A percentile compares a stretch with the other conserved stretches of the same genome.
Evolutionary conservation across 2,888 invertebrate species (phyloP).

Genomic region (Balanococcus diminutus): DNA sequence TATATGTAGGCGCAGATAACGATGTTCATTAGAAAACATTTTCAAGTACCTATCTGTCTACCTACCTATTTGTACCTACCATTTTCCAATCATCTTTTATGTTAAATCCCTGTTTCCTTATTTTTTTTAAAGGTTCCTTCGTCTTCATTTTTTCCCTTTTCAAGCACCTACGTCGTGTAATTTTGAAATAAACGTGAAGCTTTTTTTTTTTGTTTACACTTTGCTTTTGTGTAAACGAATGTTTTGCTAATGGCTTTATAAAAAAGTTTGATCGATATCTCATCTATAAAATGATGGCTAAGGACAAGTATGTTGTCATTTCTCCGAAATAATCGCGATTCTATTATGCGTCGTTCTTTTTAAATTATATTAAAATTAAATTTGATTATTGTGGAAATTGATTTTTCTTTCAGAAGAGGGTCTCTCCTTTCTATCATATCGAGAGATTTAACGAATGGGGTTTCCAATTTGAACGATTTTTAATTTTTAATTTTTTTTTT

Average conservation of each 20-base stretch:
- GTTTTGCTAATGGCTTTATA: not conserved
- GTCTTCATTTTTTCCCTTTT: not conserved
- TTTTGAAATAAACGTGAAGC: not conserved
- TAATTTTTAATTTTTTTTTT: no score
- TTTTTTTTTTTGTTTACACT: not conserved
- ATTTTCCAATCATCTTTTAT: not conserved
- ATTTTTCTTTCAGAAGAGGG: not conserved
- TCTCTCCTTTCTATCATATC: not conserved
- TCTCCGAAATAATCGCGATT: not conserved
- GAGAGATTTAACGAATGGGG: not conserved
- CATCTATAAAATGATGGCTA: not conserved
- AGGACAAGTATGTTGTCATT: not conserved
- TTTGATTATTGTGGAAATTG: constrained; percentile 1
- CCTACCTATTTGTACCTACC: no score
- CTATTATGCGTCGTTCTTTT: not conserved
- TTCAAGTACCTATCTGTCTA: not conserved
- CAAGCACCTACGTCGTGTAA: not conserved
- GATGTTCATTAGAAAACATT: not conserved
- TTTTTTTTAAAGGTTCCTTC: not conserved
- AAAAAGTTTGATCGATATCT: constrained; percentile 1
- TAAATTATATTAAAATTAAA: not conserved
- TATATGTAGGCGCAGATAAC: not conserved
- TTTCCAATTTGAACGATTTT: not conserved
- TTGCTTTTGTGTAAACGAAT: not conserved
- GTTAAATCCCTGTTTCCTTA: not conserved